Evolutionary conservation across 2,113 vertebrate genomes (phyloP).

Genomic region (Falco punctatus): DNA sequence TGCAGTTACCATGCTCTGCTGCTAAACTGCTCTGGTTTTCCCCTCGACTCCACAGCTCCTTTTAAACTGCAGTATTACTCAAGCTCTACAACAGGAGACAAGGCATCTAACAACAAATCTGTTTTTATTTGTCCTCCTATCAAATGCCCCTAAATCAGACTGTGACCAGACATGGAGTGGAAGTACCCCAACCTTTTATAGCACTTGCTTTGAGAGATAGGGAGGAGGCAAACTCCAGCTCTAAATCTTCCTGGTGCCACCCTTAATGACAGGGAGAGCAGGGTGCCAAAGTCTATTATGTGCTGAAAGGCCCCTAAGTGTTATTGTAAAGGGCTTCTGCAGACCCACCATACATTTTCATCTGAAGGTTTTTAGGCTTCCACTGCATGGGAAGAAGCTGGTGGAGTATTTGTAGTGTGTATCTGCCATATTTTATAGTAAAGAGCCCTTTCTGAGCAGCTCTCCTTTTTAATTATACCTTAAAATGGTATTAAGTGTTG

Average conservation of each 20-base stretch:
- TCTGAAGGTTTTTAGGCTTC: conserved; percentile 49
- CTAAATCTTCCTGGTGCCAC: conserved; percentile 54
- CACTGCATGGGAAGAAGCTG: neutral
- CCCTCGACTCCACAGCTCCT: neutral
- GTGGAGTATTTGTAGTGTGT: conserved; percentile 31
- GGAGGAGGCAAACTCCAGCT: neutral
- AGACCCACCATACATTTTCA: conserved; percentile 53
- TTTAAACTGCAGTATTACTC: conserved; percentile 50
- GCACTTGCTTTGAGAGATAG: neutral
- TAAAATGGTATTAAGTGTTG: conserved; percentile 63
- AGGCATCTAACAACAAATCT: conserved; percentile 27
- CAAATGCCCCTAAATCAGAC: conserved; percentile 42
- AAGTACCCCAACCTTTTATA: conserved; percentile 34
- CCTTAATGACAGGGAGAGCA: conserved; percentile 41
- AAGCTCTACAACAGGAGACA: conserved; percentile 33
- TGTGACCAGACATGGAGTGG: neutral
- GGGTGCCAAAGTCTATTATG: conserved; percentile 40
- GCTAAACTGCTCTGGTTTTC: neutral
- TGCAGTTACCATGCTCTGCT: neutral
- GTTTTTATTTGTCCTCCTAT: conserved; percentile 51
- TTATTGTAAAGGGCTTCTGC: conserved; percentile 55
- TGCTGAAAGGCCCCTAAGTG: conserved; percentile 55
- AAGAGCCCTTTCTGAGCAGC: conserved; percentile 45
- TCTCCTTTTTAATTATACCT: conserved; percentile 71
- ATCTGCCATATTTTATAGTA: conserved; percentile 55